Evolutionary conservation across 2,113 vertebrate genomes (phyloP).

Genomic region (Sprattus sprattus): DNA sequence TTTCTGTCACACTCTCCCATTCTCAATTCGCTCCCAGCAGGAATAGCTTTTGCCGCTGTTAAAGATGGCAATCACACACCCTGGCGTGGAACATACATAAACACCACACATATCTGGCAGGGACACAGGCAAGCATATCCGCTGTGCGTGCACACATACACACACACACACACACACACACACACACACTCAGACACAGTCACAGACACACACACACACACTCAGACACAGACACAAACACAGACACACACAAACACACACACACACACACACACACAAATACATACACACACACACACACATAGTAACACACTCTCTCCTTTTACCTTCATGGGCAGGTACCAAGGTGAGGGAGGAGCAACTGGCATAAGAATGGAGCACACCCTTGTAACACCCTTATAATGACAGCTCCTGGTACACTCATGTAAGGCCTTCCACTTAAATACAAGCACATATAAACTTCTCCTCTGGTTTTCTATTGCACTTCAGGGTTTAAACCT

Average conservation of each 20-base stretch:
- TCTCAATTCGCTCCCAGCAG: conserved; percentile 19
- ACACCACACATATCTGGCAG: conserved; percentile 6
- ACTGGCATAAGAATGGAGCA: conserved; percentile 39
- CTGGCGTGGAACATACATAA: background rate
- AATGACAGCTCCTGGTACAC: conserved; percentile 58
- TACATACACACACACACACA: conserved; percentile 20
- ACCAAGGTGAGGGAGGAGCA: conserved; percentile 23
- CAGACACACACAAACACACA: background rate
- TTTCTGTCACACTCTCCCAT: conserved; percentile 4
- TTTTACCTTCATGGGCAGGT: conserved; percentile 38
- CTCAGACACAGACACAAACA: conserved; percentile 14
- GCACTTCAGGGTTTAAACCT: conserved; percentile 74
- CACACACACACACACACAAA: conserved; percentile 10
- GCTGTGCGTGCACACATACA: background rate
- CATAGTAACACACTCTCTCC: conserved; percentile 12
- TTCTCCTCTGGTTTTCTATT: conserved; percentile 85
- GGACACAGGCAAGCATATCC: conserved; percentile 11
- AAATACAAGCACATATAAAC: conserved; percentile 55
- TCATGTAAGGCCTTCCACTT: conserved; percentile 71
- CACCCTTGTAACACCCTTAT: conserved; percentile 50
- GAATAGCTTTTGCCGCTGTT: conserved; percentile 14
- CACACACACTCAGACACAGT: background rate
- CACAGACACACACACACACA: conserved; percentile 11
- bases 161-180: background rate
- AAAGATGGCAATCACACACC: conserved; percentile 5